Percentiles rank a stretch among this genome's conserved stretches.
Conservation (phyloP, 2,888 invertebrate species). For the Diadegma fenestrale region DNA sequence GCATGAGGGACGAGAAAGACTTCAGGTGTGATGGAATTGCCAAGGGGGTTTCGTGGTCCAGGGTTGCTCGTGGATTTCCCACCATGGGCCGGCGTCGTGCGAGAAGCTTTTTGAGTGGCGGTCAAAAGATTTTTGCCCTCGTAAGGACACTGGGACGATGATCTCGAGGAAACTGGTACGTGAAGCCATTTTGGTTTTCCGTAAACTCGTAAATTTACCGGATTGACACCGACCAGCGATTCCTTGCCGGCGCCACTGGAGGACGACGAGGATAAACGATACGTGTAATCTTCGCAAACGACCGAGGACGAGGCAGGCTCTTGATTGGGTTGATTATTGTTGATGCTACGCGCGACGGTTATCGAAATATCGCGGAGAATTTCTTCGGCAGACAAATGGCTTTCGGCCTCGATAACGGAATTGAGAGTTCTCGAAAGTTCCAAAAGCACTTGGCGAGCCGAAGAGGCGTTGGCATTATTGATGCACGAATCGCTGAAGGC, state of each 20-base stretch:
- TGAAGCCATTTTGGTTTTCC: constrained; percentile 69
- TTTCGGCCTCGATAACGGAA: constrained; percentile 79
- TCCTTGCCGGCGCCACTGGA: constrained; percentile 69
- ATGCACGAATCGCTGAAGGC: constrained; percentile 65
- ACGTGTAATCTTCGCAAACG: constrained; percentile 68
- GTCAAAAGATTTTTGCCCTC: constrained; percentile 67
- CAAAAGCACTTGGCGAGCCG: constrained; percentile 77
- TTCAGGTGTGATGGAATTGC: constrained; percentile 51
- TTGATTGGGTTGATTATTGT: constrained; percentile 47
- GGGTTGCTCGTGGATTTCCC: constrained; percentile 18
- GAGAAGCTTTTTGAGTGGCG: constrained; percentile 49
- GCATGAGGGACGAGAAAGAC: constrained; percentile 68
- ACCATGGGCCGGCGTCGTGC: constrained; percentile 50
- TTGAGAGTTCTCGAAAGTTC: constrained; percentile 79
- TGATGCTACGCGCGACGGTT: constrained; percentile 75
- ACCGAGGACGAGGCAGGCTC: constrained; percentile 46
- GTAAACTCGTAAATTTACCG: constrained; percentile 77
- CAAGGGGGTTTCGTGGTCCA: not conserved
- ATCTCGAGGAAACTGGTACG: constrained; percentile 67
- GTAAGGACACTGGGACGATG: constrained; percentile 69
- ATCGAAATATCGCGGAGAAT: constrained; percentile 79
- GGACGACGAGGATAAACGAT: constrained; percentile 70
- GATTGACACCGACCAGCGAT: constrained; percentile 73
- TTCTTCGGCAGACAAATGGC: constrained; percentile 76
- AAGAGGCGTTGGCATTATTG: constrained; percentile 33